These are phyloP conservation scores for Pithys albifrons DNA, from an alignment of 2,113 vertebrate genomes.

Conservation along the genomic window DNA sequence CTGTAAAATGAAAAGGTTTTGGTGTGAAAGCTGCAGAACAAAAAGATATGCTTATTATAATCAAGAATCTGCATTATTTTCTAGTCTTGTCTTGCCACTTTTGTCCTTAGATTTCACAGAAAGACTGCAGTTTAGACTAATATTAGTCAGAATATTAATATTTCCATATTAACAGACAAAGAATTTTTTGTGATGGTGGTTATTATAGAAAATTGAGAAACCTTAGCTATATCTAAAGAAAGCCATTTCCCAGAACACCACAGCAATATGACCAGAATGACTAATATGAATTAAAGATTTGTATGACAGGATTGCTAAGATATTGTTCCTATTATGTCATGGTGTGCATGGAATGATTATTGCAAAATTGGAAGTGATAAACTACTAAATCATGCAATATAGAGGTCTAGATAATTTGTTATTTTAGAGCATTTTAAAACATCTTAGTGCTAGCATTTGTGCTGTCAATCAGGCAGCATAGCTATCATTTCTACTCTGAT, in stretches of 20 bases:
- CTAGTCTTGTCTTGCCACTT: not conserved
- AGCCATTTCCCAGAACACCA: not conserved
- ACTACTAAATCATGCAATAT: not conserved
- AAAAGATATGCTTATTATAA: not conserved
- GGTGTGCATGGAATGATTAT: not conserved
- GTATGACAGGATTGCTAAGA: not conserved
- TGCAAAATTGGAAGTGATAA: not conserved
- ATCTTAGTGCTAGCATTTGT: not conserved
- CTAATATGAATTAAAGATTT: not conserved
- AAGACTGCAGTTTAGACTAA: not conserved
- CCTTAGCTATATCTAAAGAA: not conserved
- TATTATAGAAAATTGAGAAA: not conserved
- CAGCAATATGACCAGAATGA: not conserved
- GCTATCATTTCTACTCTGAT: not conserved
- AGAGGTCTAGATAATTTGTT: not conserved
- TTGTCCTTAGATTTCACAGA: not conserved
- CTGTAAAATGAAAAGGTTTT: not conserved
- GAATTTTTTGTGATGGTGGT: not conserved
- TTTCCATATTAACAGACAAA: not conserved
- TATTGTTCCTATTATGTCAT: not conserved
- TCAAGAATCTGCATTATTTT: not conserved
- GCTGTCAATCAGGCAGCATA: not conserved
- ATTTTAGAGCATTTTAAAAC: not conserved
- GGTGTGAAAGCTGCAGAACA: not conserved
- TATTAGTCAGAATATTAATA: not conserved